Base-by-base conservation (phyloP, 2,888 invertebrate genomes). In the Agrochola macilenta region DNA sequence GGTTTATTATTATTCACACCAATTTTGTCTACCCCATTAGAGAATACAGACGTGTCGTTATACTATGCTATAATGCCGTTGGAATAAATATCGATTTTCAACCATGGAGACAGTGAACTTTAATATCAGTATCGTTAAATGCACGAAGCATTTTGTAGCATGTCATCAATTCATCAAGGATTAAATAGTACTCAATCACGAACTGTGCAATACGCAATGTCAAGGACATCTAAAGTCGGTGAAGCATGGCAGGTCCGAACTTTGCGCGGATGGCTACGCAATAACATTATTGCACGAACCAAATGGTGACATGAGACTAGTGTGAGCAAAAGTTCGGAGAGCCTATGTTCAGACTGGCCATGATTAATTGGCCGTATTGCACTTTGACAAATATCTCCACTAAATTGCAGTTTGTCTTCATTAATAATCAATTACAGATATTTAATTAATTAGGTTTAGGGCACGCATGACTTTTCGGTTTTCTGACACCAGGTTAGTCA, bases 151-250 rank as follows among this genome's bases (percentile, higher is more conserved):
- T 66, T 81, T 7, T 5, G 20, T 54, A n/a, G 46, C 66, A 61
- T 79, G 60, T n/a, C 82, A 30, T 68, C 26, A 39, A 73, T 63
- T 46, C 49, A 35, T 81, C 12, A 65, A 23, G 17, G 17, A 76
- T 57, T 60, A 11, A 68, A 82, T 57, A 11, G 39, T 35, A 68
- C 23, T 82, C 14, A 39, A 57, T 30, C 76, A 79, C 76, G 76
- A 76, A 76, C 52, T n/a, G 9, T 68, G 57, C 57, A 30, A 26
- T 54, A 26, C 11, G 8, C 35, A 66, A 76, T 61, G 76, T 63
- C 66, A 79, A 68, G 82, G 82, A 26, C 11, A 57, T 64, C 9
- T 20, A 57, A 30, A 20, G 7, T 2, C 26, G 26, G 26, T 26
- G n/a, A 5, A 26, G 26, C 26, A 60, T 17, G 58, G 17, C 58